Base-by-base conservation (phyloP, 2,113 vertebrate species). In the Sphaerodactylus townsendi region DNA sequence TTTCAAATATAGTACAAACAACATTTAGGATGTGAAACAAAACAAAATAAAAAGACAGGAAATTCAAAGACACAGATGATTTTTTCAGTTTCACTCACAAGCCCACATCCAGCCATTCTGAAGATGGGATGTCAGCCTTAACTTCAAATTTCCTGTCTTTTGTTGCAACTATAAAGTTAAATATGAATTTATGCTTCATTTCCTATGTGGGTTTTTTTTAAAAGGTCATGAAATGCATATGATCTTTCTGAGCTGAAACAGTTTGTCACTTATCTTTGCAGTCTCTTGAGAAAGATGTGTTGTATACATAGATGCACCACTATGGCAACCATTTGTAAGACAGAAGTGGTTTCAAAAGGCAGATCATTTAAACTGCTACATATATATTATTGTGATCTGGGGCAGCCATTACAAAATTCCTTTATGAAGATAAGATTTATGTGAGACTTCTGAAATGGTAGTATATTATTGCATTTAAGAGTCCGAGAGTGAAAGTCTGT, bases 21-120 rank as follows among this genome's bases (percentile, higher is more conserved):
- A 83, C 48, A 90, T 90, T 88, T 92, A 86, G 81, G 59, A 66
- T 81, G 76, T 85, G 88, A 92, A 14, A 72, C 78, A 91, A 90
- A 91, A 64, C 82, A 89, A 81, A 93, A 89, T 82, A 85, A 86
- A 70, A 93, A 89, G 90, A 69, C 91, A 94, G 90, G 92, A 94
- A 94, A 94, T 85, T 73, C 81, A 78, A 92, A 94, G 83, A 9
- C 80, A 88, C 0, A 2, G 76, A 73, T 87, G 86, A 93, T 87
- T 90, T 85, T 91, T 84, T 72, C 71, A 50, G 7, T 10, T 48
- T 66, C 30, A 37, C n/a, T 80, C 65, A 69, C 33, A 68, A 66
- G 74, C 46, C 50, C 72, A 53, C 74, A 53, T 50, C 76, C 41
- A 62, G 79, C 72, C 66, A 41, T 10, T 83, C 79, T 81, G 79